Conservation (phyloP, 1,140 invertebrate genomes). For the Caenorhabditis briggsae region DNA sequence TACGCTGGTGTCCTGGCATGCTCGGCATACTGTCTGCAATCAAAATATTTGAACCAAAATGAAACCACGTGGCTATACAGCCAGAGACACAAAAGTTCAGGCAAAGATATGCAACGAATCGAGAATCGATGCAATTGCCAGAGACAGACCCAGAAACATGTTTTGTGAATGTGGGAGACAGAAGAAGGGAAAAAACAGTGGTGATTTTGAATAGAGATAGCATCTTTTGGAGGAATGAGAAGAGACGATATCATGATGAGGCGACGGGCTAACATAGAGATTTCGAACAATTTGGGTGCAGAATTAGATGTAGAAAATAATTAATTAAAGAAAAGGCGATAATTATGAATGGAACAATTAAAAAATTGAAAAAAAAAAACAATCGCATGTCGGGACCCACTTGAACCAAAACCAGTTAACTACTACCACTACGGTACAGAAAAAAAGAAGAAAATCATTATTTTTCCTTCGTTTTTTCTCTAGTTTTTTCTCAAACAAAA, state of each 20-base stretch:
- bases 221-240: slow-evolving; percentile 21
- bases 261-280: background rate
- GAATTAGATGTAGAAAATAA: too few species aligned
- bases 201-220: slow-evolving; percentile 40
- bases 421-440: too few species aligned
- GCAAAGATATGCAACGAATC: background rate
- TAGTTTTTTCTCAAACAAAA: too few species aligned
- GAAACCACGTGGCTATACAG: background rate
- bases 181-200: background rate
- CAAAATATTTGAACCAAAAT: background rate
- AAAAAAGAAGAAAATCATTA: too few species aligned
- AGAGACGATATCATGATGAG: background rate
- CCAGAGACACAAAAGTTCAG: background rate
- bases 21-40: slow-evolving; percentile 45
- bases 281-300: background rate
- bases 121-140: slow-evolving; percentile 3
- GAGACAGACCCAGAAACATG: background rate
- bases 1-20: slow-evolving; percentile 62
- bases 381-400: background rate
- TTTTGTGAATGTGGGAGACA: background rate
- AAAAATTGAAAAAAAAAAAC: too few species aligned
- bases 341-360: too few species aligned
- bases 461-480: too few species aligned
- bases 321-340: too few species aligned
- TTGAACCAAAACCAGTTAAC: background rate